Evolutionary conservation across 2,113 vertebrate species (phyloP).

Genomic region (Neodon shergylaensis): DNA sequence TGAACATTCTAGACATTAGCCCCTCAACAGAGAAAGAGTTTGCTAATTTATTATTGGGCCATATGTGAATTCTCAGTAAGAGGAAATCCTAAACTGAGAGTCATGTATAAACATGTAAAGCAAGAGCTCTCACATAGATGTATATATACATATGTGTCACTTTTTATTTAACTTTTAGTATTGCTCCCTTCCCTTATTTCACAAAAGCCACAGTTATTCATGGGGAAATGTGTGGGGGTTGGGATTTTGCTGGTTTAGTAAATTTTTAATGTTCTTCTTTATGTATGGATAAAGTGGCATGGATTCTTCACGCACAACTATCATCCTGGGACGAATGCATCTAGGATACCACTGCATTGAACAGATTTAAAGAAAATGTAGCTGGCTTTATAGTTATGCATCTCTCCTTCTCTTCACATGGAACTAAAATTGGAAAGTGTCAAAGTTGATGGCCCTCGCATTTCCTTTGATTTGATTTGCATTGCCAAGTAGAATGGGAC

Average conservation of each 20-base stretch:
- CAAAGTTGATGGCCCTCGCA: conserved; percentile 1
- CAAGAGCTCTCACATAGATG: neutral
- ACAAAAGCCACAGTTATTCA: neutral
- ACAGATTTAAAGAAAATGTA: conserved; percentile 41
- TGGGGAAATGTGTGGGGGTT: neutral
- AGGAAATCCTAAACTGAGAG: neutral
- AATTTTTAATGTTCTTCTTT: conserved; percentile 51
- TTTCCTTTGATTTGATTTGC: conserved; percentile 69
- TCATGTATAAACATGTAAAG: neutral
- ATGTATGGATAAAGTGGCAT: neutral
- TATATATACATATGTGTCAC: neutral
- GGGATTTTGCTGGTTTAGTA: neutral
- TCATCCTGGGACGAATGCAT: neutral
- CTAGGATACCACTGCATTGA: neutral
- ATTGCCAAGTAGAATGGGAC: conserved; percentile 46
- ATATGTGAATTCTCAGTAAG: neutral
- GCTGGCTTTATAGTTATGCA: conserved; percentile 12
- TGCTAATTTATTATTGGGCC: neutral
- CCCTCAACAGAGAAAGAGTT: neutral
- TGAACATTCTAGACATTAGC: neutral
- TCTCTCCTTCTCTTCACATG: conserved; percentile 37
- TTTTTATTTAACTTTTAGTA: conserved; percentile 25
- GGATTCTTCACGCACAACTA: neutral
- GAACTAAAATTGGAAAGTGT: conserved; percentile 59
- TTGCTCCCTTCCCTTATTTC: neutral